Evolutionary conservation across 2,113 vertebrate genomes (phyloP), one percentile per base, ranked within the genome.

Genomic region (Perognathus longimembris): DNA sequence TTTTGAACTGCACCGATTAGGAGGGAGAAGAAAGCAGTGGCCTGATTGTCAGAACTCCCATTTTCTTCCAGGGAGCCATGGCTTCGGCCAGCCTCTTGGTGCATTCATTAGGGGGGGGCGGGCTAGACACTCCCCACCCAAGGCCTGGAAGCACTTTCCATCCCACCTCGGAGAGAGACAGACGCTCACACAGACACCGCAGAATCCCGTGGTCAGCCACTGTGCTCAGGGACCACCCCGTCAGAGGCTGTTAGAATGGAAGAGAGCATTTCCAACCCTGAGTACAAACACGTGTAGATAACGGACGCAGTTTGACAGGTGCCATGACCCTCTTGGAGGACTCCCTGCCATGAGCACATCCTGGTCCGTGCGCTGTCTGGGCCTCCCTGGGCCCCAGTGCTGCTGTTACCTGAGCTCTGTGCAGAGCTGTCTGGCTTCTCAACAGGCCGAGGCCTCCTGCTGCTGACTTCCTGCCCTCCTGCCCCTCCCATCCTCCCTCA

Each of bases 61-160:
- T 84, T 89, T 36, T n/a, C 30, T 78, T 94, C 74, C 85, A 18
- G 12, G 5, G 71, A 9, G 50, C 76, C 66, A 54, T 93, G 95
- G 59, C 50, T 54, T 14, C 96, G 45, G 93, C 95, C 93, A 92
- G 84, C 84, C 97, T 95, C 85, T 97, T 96, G 97, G 97, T 98
- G 94, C 95, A 96, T 98, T 98, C 97, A 81, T n/a, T n/a, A n/a
- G n/a, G n/a, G n/a, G n/a, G 88, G 83, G 80, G 18, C 73, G 95
- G 66, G 17, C 32, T 88, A 20, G 76, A 92, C 93, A 93, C 90
- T 79, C 18, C 88, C 95, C 61, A 57, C 54, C 50, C 76, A 88
- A 95, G 88, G 91, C 96, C 91, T 0, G 6, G 10, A 64, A 90
- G 3, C 94, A 93, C 96, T 94, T 96, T 96, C 96, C 85, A 95